phyloP scores from a whole-genome alignment of 2,797 vertebrate species.

The Lateolabrax maculatus region DNA sequence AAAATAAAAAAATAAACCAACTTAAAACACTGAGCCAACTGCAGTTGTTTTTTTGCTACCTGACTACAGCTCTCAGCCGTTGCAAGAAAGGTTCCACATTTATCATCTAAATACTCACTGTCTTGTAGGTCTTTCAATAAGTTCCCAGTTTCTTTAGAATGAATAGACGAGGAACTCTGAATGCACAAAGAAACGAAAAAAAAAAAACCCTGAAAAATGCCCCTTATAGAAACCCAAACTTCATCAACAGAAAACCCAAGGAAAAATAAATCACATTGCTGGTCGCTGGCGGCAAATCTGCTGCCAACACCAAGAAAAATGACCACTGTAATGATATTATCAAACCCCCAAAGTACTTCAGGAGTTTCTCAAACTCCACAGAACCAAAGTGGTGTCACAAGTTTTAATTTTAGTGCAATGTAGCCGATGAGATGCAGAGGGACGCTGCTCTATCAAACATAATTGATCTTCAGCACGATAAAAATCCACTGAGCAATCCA shows the following conservation, averaged over 20 bases:
- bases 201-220: background rate
- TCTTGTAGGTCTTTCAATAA: background rate
- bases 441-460: conserved; percentile 19
- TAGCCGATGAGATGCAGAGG: conserved; percentile 40
- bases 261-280: conserved; percentile 14
- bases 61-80: background rate
- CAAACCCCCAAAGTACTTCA: conserved; percentile 13
- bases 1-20: background rate
- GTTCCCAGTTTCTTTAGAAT: background rate
- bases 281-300: background rate
- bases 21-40: background rate
- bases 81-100: background rate
- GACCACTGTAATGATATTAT: conserved; percentile 3
- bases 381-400: conserved; percentile 4
- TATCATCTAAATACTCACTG: background rate
- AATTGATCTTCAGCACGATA: conserved; percentile 28
- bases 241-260: conserved; percentile 16
- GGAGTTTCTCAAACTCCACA: conserved; percentile 10
- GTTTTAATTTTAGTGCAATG: conserved; percentile 16
- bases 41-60: background rate
- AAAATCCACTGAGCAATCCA: background rate
- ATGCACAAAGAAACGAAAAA: background rate
- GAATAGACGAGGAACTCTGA: background rate
- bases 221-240: background rate
- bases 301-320: conserved; percentile 33